Conservation (phyloP, 2,113 vertebrate genomes). For the Scartelaos histophorus region DNA sequence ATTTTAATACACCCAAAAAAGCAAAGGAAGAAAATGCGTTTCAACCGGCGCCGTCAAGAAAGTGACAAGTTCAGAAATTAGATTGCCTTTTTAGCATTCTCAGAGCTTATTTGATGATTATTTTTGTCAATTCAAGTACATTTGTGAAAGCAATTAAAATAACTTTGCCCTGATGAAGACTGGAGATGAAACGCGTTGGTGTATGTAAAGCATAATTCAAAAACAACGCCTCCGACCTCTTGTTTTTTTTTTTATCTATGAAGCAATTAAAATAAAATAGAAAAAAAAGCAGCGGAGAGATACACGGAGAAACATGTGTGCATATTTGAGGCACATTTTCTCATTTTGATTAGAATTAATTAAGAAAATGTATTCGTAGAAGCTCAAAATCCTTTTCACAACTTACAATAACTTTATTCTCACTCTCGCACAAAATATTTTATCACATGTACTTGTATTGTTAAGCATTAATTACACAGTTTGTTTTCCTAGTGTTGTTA, state of each 20-base stretch:
- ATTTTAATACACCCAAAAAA: slow-evolving; percentile 5
- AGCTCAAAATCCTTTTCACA: too few relatives aligned
- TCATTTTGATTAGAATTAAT: too few relatives aligned
- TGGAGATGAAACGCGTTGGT: too few relatives aligned
- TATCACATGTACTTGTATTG: neutral
- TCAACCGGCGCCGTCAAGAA: neutral
- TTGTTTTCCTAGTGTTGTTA: neutral
- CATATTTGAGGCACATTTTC: too few relatives aligned
- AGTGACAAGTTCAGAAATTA: neutral
- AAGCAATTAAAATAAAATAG: too few relatives aligned
- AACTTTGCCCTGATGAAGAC: neutral
- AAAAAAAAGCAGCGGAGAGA: too few relatives aligned
- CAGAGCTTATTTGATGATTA: neutral
- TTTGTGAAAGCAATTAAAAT: neutral
- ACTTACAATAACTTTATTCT: too few relatives aligned
- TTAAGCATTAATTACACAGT: neutral
- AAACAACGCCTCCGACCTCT: too few relatives aligned
- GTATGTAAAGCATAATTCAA: too few relatives aligned
- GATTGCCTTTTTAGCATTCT: neutral
- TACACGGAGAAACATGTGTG: too few relatives aligned
- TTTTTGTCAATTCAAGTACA: neutral
- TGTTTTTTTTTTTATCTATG: too few relatives aligned
- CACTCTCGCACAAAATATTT: neutral
- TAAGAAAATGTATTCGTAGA: neutral
- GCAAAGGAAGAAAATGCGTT: neutral